Evolutionary conservation across 2,888 invertebrate species (phyloP), one percentile per base, ranked within the genome.

Genomic region (Pseudococcus viburni): DNA sequence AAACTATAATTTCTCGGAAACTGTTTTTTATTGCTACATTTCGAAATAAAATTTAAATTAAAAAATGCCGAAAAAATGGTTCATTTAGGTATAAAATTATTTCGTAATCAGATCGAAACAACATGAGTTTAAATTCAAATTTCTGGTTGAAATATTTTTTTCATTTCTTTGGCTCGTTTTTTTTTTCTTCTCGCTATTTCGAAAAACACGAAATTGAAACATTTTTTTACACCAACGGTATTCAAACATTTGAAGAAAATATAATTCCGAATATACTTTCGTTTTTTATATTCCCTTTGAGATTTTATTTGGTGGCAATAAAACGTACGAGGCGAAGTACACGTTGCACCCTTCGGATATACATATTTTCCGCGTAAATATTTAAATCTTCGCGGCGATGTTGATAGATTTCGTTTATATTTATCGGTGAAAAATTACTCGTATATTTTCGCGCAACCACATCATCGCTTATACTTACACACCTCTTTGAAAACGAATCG

Each of bases 341-440:
- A 11, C 22, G 73, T 73, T 73, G 33, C 17, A 33, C 73, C 73
- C 73, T 33, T 73, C 33, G 73, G 73, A 73, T 73, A 33, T 73
- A 42, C 42, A 42, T 42, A 42, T 73, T 73, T 73, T 73, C 33
- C 64, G 17, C 73, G 73, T 73, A 73, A 73, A 73, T 73, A 73
- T 73, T 73, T 73, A 33, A 73, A 73, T 73, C 73, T 33, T 33
- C 15, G 68, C 15, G 26, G 73, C 33, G 73, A 73, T 73, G 73
- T 73, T 73, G 73, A 73, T 73, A 73, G 73, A 73, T 73, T 73
- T 22, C 22, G 64, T 64, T 73, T 73, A 73, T 73, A 73, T 73
- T 33, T 73, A 73, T 73, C 73, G 73, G 17, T 17, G 73, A 33
- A 73, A 73, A 73, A 73, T 33, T 73, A 73, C 42, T 42, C 42